Evolutionary conservation across 2,113 vertebrate species (phyloP), one percentile per base, ranked within the genome.

Genomic region (Sceloporus undulatus): DNA sequence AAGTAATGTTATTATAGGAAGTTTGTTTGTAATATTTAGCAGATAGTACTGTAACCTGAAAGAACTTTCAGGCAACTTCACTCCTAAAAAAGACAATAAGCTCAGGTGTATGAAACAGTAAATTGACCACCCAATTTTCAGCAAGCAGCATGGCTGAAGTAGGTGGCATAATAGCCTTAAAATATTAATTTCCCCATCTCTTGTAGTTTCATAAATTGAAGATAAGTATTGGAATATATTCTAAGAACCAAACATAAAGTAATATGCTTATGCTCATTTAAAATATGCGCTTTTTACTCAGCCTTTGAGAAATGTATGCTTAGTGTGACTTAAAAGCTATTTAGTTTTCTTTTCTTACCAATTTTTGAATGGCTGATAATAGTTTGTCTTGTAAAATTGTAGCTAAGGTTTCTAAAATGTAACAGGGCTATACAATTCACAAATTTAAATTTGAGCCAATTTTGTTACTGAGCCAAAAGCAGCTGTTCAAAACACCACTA

Each of bases 81-180:
- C 94, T 95, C 91, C 40, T 88, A 18, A 62, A 84, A 90, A 82
- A 92, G 92, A 95, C 90, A 94, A 92, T 95, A 92, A 91, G 90
- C 95, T 95, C 94, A 94, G 95, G 94, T 95, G 92, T 92, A 87
- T 89, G 75, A 85, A 89, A 91, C 19, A 91, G 90, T 87, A 84
- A 79, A 82, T 77, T 91, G 90, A 89, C 82, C 92, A 94, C 90
- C 87, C 91, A 74, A 70, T 89, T 95, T 91, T 87, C 84, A 93
- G 91, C 82, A 90, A 90, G 21, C 59, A 79, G 62, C n/a, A 27
- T 81, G 27, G 85, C 84, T 79, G 90, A 75, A 75, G 86, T 90
- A 82, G 90, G 38, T 85, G 76, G 65, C 87, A 91, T 82, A 94
- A 87, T 93, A 80, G 93, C 92, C 90, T 95, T 95, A 92, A 3